Evolutionary conservation across 2,113 vertebrate species (phyloP), one percentile per base, ranked within the genome.

Genomic region (Strix uralensis): DNA sequence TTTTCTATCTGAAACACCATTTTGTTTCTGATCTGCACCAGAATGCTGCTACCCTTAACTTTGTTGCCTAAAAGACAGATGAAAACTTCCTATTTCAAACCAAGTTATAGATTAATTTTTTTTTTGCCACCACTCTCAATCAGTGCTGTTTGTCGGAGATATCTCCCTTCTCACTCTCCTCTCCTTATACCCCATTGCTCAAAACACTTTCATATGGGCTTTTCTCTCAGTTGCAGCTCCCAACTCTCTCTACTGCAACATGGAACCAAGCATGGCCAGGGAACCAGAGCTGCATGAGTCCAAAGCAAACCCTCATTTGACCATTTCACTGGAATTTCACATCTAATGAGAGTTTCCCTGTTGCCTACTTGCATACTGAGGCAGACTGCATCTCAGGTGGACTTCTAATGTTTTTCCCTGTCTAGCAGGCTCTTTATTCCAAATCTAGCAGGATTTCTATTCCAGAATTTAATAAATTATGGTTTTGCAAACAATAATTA

Each of bases 241-340:
- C 52, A 32, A 2, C 8, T 84, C 20, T 70, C 72, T 20, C 11
- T 27, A 27, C 23, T 47, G 59, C 21, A 27, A 1, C 1, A 0
- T 7, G 12, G 36, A 69, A 46, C 13, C 4, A 34, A 49, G 23
- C 6, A 22, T 1, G 4, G 47, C 2, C 34, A 81, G 27, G 65
- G 30, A 78, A 44, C 5, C 47, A 72, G 47, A 44, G 7, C 19
- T 78, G 36, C 20, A 5, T 1, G 1, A 61, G 8, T 16, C 32
- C 44, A 89, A 79, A 66, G 5, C 14, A 90, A 79, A 47, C 15
- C 10, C 7, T 73, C 22, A 29, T 55, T 36, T 61, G 10, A 62
- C 20, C 34, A 23, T 81, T 71, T 69, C 62, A 15, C 6, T 63
- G 29, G n/a, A 81, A 49, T 63, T 44, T 75, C 66, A 55, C 49